Conservation (phyloP, 2,888 invertebrate species). For the Abscondita cerata region DNA sequence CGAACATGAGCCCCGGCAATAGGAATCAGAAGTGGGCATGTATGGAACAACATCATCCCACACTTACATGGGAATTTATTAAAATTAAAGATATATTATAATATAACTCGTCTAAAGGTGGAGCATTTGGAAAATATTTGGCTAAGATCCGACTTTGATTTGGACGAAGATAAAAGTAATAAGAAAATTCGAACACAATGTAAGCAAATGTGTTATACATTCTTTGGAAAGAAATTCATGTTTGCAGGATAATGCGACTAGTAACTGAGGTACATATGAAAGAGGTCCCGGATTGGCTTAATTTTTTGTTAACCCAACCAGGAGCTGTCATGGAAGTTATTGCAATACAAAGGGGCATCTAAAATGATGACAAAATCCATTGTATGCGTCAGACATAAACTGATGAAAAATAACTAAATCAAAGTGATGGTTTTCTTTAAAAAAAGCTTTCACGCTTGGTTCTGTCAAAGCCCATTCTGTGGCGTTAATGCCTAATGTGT, state of each 20-base stretch:
- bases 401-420: constrained; percentile 54
- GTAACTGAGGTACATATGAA: constrained; percentile 59
- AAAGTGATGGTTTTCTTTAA: constrained; percentile 47
- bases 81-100: no score
- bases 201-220: constrained; percentile 18
- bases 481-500: not conserved
- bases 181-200: no score
- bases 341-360: constrained; percentile 45
- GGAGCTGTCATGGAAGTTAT: no score
- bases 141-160: no score
- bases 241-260: not conserved
- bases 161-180: no score
- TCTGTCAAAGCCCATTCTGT: constrained; percentile 23
- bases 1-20: constrained; percentile 41
- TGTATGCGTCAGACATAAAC: constrained; percentile 58
- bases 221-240: constrained; percentile 29
- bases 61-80: no score
- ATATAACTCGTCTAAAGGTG: no score
- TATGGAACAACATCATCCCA: constrained; percentile 27
- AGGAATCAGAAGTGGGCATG: constrained; percentile 39
- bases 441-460: constrained; percentile 29
- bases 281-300: no score
- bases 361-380: constrained; percentile 50
- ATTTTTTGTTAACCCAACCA: no score
- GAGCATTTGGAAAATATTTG: no score